Evolutionary conservation across 2,113 vertebrate genomes (phyloP), one percentile per base, ranked within the genome.

Genomic region (Zonotrichia leucophrys): DNA sequence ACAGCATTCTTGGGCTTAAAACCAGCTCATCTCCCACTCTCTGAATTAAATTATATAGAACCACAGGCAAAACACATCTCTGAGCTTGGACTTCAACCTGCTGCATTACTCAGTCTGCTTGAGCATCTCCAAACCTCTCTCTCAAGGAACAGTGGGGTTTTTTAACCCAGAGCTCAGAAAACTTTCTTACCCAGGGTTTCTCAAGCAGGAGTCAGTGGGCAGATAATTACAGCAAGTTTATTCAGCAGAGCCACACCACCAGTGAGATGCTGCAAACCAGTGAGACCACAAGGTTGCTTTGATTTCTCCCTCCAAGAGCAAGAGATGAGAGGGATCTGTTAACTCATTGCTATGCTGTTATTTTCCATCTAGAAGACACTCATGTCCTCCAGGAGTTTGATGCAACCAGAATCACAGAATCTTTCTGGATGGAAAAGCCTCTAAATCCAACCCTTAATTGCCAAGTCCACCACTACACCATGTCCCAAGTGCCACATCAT

Each of bases 251-350:
- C 27, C 2, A 4, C 37, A 59, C 18, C 3, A 1, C 69, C 27
- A 20, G 63, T 39, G 82, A 83, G 83, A 55, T 46, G 73, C 67
- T 81, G 31, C 31, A 78, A 90, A 69, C 14, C 37, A 63, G 42
- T 0, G 0, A 30, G 62, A 69, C 27, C 2, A 0, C 0, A 0
- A 0, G 0, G 7, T 0, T 2, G 37, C 66, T 88, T 92, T 60
- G 53, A 74, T 80, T 87, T 76, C 56, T 89, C 53, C 66, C 37
- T 79, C 16, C 58, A 69, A 86, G 39, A 47, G 68, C 28, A 88
- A 44, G 46, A 86, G 60, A 66, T 16, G 49, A 91, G 80, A 90
- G 46, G 13, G 25, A 28, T 91, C 39, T 5, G 5, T 66, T 53
- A 64, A 63, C 23, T 83, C 41, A 23, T 49, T 42, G 1, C n/a